Percentiles rank a stretch among this genome's conserved stretches.
phyloP scores from a whole-genome alignment of 1,140 invertebrate species.

The Aphis gossypii region DNA sequence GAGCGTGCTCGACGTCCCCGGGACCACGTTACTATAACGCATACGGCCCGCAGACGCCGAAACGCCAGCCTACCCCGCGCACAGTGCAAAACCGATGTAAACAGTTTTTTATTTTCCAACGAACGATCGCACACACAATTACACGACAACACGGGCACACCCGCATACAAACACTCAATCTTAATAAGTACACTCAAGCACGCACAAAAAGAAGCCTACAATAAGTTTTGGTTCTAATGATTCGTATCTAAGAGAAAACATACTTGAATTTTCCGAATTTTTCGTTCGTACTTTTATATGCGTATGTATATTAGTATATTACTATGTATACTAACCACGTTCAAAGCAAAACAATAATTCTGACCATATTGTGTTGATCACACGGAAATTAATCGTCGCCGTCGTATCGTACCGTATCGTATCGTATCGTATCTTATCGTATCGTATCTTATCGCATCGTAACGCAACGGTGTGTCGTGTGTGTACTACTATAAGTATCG shows the following conservation, averaged over 20 bases:
- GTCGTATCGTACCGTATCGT: background rate
- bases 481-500: background rate
- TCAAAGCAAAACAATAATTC: background rate
- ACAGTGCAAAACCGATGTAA: slow-evolving; percentile 6
- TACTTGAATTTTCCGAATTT: background rate
- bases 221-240: background rate
- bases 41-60: slow-evolving; percentile 50
- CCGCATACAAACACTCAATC: background rate
- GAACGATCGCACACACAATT: background rate
- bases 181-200: background rate
- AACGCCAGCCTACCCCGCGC: slow-evolving; percentile 16
- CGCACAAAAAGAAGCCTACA: background rate
- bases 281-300: background rate
- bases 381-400: background rate
- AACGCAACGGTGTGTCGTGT: background rate
- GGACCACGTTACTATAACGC: slow-evolving; percentile 54
- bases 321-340: background rate
- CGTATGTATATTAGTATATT: background rate
- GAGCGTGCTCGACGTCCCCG: slow-evolving; percentile 54
- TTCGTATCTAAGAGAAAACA: background rate
- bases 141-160: background rate
- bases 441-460: background rate
- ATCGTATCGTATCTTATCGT: background rate
- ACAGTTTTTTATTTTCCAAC: background rate
- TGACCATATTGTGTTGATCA: background rate